Base-by-base conservation (phyloP, 2,797 vertebrate species). In the Gymnopithys bicolor region DNA sequence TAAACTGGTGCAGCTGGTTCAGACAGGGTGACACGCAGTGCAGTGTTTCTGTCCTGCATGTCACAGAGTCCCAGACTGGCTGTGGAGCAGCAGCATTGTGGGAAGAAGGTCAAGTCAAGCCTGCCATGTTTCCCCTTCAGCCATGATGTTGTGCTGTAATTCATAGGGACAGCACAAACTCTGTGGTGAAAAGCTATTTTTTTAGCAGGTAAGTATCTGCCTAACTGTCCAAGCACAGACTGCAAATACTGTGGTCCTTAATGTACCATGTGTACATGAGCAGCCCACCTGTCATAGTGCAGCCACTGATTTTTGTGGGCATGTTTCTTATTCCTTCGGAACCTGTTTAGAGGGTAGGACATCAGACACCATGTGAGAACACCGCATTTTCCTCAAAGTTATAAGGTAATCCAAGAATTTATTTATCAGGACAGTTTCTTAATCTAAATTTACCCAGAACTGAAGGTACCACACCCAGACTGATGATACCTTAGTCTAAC, bases 191-290 rank as follows among this genome's bases (percentile, higher is more conserved):
- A 90, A 75, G 13, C 1, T 64, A 10, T 23, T 62, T 68, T 70
- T 70, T 52, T 22, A 35, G 15, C 7, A 86, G 30, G 4, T 24
- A 43, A 85, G 11, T 32, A 45, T 39, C 19, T 77, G 30, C 17
- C 12, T 68, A 41, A 24, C 5, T 41, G 18, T n/a, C 37, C 23
- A 56, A 91, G 68, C 9, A 19, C 9, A 53, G 37, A 75, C 37
- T 14, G 12, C 13, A 90, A 90, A 35, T 21, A 11, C 8, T 28
- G 1, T 23, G 63, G 22, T 2, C 15, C 9, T 70, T n/a, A 43
- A 18, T 60, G 51, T 77, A 18, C 19, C 35, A 2, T 0, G 0
- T 41, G 17, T 63, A 27, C 21, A 17, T 0, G 4, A 60, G n/a
- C 2, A 53, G 7, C 10, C 8, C 22, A 28, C 3, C 30, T 39